Evolutionary conservation across 2,113 vertebrate species (phyloP), one percentile per base, ranked within the genome.

Genomic region (Neogobius melanostomus): DNA sequence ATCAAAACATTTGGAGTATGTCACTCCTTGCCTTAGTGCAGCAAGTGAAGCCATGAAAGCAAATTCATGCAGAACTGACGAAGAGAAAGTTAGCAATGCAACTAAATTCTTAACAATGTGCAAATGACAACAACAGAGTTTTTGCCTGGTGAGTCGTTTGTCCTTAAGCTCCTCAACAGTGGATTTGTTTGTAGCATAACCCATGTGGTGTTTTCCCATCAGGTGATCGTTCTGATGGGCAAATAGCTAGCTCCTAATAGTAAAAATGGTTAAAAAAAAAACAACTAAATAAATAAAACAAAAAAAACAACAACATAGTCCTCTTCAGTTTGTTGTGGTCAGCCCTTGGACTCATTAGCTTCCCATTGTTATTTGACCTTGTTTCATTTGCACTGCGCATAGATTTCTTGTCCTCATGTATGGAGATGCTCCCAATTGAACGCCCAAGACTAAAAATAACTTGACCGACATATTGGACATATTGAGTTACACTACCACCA

Each of bases 321-420:
- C 21, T 21, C 21, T 4, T 36, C 4, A 2, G 28, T 36, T 36
- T 36, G 28, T 36, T 51, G 36, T 54, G 50, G 49, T 63, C 49
- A 51, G 3, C 28, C 21, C 1, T 21, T 21, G 2, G 21, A 21
- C 36, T 9, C 16, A 11, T 56, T 47, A 64, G 28, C 11, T 36
- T 45, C 48, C 71, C 67, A 17, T 6, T 45, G 44, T 17, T 8
- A 50, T 51, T 68, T 65, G 67, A 76, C 71, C 68, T 71, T 65
- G 51, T 50, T 59, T 50, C 36, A 49, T 68, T 48, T 69, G 51
- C 11, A 17, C 28, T 9, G 0, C 7, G 60, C 54, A 47, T 71
- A 44, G 50, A 76, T 76, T 68, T 54, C 3, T 36, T 36, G 28
- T 59, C 28, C 44, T 43, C 59, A 16, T 44, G 28, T 49, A 50